Conservation (phyloP, 1,140 invertebrate species). For the Drosophila mojavensis region DNA sequence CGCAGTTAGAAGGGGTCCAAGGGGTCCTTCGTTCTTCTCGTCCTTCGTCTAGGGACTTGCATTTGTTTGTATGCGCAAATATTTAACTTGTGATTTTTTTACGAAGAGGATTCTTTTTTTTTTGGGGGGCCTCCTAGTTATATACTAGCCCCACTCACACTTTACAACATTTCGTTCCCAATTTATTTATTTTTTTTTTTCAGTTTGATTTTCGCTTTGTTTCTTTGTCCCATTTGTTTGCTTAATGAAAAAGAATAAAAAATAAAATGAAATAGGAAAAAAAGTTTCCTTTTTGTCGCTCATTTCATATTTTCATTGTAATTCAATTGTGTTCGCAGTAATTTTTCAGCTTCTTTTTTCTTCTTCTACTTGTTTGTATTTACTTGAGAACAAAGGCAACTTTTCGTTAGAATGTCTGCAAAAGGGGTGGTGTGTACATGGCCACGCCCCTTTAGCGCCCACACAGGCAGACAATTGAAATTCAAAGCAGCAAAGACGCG, state of each 20-base stretch:
- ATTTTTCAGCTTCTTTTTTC: no score
- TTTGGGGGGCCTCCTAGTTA: constrained; percentile 36
- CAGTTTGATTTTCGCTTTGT: constrained; percentile 16
- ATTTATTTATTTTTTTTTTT: constrained; percentile 46
- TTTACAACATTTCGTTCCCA: constrained; percentile 34
- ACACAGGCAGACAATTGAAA: constrained; percentile 53
- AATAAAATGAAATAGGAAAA: background rate
- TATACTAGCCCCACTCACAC: constrained; percentile 43
- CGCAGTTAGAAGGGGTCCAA: background rate
- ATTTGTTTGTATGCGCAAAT: constrained; percentile 75
- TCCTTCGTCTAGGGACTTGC: constrained; percentile 38
- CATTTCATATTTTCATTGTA: constrained; percentile 82
- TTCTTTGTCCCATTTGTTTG: constrained; percentile 63
- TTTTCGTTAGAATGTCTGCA: background rate
- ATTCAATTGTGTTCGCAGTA: constrained; percentile 67
- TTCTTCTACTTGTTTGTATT: constrained; percentile 63
- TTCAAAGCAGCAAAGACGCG: constrained; percentile 76
- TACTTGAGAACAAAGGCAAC: constrained; percentile 40
- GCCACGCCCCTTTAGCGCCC: background rate
- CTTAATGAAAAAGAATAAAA: constrained; percentile 43
- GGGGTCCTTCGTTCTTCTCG: constrained; percentile 8
- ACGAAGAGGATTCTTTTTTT: constrained; percentile 33
- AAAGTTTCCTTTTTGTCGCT: constrained; percentile 46
- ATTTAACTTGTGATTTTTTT: constrained; percentile 78
- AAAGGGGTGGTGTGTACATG: background rate